phyloP scores from a whole-genome alignment of 2,113 vertebrate species.

The Miniopterus natalensis region DNA sequence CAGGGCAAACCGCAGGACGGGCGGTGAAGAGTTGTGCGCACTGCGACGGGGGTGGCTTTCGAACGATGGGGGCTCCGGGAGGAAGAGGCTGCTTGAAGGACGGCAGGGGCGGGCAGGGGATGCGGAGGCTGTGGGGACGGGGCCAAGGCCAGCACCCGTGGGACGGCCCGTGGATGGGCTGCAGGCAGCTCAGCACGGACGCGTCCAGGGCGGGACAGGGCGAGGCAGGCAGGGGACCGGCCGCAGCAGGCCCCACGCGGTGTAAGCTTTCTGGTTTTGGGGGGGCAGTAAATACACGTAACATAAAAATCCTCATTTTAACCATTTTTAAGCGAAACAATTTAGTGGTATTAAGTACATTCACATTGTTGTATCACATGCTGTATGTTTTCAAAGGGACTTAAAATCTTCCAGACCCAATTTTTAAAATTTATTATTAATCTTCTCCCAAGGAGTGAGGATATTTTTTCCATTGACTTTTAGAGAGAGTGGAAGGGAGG shows the following conservation, averaged over 20 bases:
- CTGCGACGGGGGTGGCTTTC: neutral
- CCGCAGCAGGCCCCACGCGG: neutral
- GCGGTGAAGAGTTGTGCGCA: too few species aligned
- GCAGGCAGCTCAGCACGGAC: rapidly evolving
- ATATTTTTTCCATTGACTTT: too few species aligned
- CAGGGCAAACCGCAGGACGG: neutral
- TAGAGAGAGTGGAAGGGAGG: too few species aligned
- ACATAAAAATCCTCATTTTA: neutral
- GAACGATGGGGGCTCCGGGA: rapidly evolving
- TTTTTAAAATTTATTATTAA: neutral
- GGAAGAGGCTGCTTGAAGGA: neutral
- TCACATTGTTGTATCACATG: neutral
- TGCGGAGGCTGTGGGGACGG: neutral
- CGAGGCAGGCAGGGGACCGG: neutral
- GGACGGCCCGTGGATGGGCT: rapidly evolving
- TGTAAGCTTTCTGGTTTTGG: too few species aligned
- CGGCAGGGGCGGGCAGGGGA: neutral
- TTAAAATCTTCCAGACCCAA: neutral
- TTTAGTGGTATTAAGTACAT: neutral
- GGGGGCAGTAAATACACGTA: neutral
- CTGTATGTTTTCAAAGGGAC: neutral
- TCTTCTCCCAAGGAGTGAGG: too few species aligned
- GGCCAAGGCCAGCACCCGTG: neutral
- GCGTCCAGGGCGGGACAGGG: neutral
- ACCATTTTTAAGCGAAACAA: neutral